phyloP scores from a whole-genome alignment of 2,113 vertebrate species.

The Astur gentilis region DNA sequence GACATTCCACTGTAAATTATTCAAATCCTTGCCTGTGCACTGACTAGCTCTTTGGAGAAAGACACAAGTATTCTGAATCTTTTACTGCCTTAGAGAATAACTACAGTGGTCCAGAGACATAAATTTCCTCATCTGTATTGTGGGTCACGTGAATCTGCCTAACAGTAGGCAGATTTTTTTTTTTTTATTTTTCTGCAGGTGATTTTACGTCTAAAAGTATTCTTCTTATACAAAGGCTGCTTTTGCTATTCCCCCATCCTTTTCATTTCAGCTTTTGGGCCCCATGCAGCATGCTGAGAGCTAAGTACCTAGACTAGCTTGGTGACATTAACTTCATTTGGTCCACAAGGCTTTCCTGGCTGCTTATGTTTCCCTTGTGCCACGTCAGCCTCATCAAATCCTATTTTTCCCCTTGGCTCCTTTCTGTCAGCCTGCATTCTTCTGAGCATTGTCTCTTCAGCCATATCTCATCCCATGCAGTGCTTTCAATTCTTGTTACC shows the following conservation, averaged over 20 bases:
- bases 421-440: slow-evolving; percentile 20
- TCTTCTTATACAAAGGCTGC: neutral
- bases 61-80: neutral
- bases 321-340: neutral
- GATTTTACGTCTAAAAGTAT: neutral
- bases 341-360: neutral
- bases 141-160: neutral
- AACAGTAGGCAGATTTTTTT: neutral
- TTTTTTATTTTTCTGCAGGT: neutral
- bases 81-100: neutral
- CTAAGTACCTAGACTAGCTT: neutral
- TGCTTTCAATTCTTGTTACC: slow-evolving; percentile 12
- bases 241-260: neutral
- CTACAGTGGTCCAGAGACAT: neutral
- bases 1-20: slow-evolving; percentile 39
- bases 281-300: neutral
- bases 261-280: neutral
- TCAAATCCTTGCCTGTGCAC: slow-evolving; percentile 11
- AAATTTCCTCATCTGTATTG: neutral
- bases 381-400: neutral
- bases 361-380: neutral
- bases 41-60: slow-evolving; percentile 4
- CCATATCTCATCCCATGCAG: neutral
- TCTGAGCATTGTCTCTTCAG: neutral
- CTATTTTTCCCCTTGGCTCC: slow-evolving; percentile 17